Evolutionary conservation across 2,113 vertebrate genomes (phyloP), one percentile per base, ranked within the genome.

Genomic region (Tamias sibiricus): DNA sequence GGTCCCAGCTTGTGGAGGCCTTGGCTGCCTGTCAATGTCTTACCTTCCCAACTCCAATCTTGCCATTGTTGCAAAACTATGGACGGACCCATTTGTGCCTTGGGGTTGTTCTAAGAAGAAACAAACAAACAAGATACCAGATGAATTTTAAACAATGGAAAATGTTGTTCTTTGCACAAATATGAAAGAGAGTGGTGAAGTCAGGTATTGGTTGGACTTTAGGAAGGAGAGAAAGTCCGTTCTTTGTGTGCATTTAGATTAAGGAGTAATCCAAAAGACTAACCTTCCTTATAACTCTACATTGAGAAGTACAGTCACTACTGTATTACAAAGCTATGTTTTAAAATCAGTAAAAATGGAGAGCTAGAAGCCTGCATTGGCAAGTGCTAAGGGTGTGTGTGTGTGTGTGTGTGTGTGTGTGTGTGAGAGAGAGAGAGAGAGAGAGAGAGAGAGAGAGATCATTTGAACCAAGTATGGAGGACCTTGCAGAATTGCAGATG

Each of bases 111-210:
- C 77, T 77, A 28, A 66, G 35, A 64, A 84, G 37, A 81, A 83
- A 82, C 37, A 37, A 90, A 91, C 26, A 57, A 66, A n/a, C n/a
- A n/a, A 91, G 89, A 68, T 57, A 69, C 40, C 49, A 87, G 82
- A 89, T 86, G 69, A 76, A 81, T 92, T 90, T 86, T 69, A 57
- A 87, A 26, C 16, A 54, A n/a, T 57, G 19, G n/a, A 54, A 95
- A 95, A 90, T 90, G 12, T 40, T 94, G 54, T 22, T 57, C 52
- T 92, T 9, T 2, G 5, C 2, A 19, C 14, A 76, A 77, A 87
- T 69, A 71, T 40, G 14, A 37, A 91, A 49, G 22, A 32, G 10
- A 30, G 5, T 17, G 9, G 19, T 93, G 12, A 82, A 71, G 42
- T 66, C 9, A 83, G 44, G 7, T n/a, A 37, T 72, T 47, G 44